Evolutionary conservation across 2,888 invertebrate species (phyloP).

Genomic region (Alloplasta piceator): DNA sequence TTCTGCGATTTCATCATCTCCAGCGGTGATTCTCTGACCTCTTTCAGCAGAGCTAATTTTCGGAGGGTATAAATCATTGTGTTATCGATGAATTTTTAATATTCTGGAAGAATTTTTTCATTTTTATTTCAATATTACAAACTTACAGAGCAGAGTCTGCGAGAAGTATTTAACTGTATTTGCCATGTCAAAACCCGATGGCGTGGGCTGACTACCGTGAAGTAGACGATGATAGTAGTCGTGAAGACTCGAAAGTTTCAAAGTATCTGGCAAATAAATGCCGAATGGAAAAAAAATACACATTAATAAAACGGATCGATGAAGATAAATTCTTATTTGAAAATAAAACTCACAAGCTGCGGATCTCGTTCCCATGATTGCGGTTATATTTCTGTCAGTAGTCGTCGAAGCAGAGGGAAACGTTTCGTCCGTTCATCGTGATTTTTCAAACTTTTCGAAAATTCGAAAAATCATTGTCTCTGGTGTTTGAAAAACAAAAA

Average conservation of each 20-base stretch:
- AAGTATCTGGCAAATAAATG: conserved; percentile 90
- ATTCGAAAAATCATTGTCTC: too few species aligned
- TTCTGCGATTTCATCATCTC: conserved; percentile 95
- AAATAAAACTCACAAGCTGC: conserved; percentile 92
- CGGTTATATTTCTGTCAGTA: conserved; percentile 12
- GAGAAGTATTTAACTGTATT: conserved; percentile 99
- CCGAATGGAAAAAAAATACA: background rate
- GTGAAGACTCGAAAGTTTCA: conserved; percentile 98
- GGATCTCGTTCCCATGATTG: conserved; percentile 96
- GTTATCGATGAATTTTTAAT: conserved; percentile 14
- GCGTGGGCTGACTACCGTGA: conserved; percentile 95
- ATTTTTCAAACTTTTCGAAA: too few species aligned
- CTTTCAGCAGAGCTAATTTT: conserved; percentile 94
- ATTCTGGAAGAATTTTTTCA: background rate
- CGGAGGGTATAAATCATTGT: conserved; percentile 23
- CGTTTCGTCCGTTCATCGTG: too few species aligned
- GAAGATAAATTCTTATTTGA: too few species aligned
- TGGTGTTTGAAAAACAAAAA: too few species aligned
- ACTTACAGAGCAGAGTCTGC: conserved; percentile 96
- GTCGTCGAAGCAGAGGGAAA: background rate
- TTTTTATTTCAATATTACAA: background rate
- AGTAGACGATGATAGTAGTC: conserved; percentile 97
- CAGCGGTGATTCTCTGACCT: conserved; percentile 96
- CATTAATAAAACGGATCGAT: background rate
- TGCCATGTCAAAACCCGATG: conserved; percentile 97